Base-by-base conservation (phyloP, 2,797 vertebrate species). In the Muscicapa comitata region DNA sequence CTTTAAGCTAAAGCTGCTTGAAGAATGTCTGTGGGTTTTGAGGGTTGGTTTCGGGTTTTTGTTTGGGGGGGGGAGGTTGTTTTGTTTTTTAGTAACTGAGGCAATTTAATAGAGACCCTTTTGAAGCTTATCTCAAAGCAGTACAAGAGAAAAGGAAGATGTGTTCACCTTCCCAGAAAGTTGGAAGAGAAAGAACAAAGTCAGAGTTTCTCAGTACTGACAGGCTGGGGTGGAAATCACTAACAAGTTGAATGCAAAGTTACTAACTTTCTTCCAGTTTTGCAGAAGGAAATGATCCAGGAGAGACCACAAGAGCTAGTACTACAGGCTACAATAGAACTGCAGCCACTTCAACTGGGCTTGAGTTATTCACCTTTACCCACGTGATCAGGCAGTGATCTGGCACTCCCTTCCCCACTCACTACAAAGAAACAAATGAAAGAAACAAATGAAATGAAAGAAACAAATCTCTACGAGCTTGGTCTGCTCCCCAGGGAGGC, bases 151-250 rank as follows among this genome's bases (percentile, higher is more conserved):
- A 93, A 76, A 86, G 38, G 59, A 84, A 62, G 50, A 70, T 5
- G 13, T 3, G 18, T 17, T 66, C 42, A 80, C n/a, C 37, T 71
- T 83, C 47, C 16, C 29, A 15, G 28, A 45, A 82, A 94, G 37
- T 6, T 11, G 26, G 7, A 79, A 12, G 15, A 55, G 35, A 88
- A 83, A 77, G 25, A 92, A 65, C 7, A 72, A 74, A 88, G 20
- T 42, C 47, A 38, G 26, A 74, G 38, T 48, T 76, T 51, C 45
- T n/a, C 78, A 58, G 25, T 5, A 13, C 51, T 47, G 51, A 73
- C 37, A 88, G 24, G 62, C 24, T 58, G 26, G 17, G n/a, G 25
- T 45, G 18, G 67, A 79, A 91, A 86, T 87, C 80, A 82, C 88
- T 54, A 68, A 33, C 16, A 86, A 79, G 37, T 23, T 11, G 17